Base-by-base conservation (phyloP, 2,113 vertebrate genomes). In the Prolemur simus region DNA sequence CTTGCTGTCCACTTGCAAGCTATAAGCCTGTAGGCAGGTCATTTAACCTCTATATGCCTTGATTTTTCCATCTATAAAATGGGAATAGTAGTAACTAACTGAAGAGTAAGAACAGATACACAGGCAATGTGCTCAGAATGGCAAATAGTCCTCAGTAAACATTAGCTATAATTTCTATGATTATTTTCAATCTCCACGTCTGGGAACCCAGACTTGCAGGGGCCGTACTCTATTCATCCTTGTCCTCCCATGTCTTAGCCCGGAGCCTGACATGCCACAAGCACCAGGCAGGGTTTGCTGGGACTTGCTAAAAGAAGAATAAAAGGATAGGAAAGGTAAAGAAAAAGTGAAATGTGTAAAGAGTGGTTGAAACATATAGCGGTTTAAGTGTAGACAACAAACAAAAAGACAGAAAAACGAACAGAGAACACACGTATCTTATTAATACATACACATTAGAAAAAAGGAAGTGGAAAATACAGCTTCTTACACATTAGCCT, bases 401-500 rank as follows among this genome's bases (percentile, higher is more conserved):
- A 20, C 1, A 17, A 37, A 54, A 56, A 21, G 54, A 56, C 54
- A 21, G 21, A 56, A 56, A 56, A 13, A 27, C 10, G 11, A 47
- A 39, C 15, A 15, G 20, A 84, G 58, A 82, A 64, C 29, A 6
- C 5, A 13, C 7, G 6, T 47, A 2, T 68, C 21, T 20, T 37
- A 68, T 17, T 27, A 66, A 18, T 17, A 14, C 5, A 14, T 1
- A 12, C 3, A 3, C 3, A 4, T 68, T 25, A 17, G 14, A 14
- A 86, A 37, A 37, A 64, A 37, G 20, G 2, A 25, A n/a, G 4
- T 47, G 49, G 6, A 52, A 89, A 74, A 86, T 47, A 3, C 6
- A 63, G 0, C 37, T 52, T 2, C 18, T 42, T 42, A 4, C 6
- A 1, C 6, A 0, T 3, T 37, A 66, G 25, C 13, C 17, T 69